These are phyloP conservation scores for Dicrurus megarhynchus DNA, from an alignment of 2,113 vertebrate species.

Conservation along the genomic window DNA sequence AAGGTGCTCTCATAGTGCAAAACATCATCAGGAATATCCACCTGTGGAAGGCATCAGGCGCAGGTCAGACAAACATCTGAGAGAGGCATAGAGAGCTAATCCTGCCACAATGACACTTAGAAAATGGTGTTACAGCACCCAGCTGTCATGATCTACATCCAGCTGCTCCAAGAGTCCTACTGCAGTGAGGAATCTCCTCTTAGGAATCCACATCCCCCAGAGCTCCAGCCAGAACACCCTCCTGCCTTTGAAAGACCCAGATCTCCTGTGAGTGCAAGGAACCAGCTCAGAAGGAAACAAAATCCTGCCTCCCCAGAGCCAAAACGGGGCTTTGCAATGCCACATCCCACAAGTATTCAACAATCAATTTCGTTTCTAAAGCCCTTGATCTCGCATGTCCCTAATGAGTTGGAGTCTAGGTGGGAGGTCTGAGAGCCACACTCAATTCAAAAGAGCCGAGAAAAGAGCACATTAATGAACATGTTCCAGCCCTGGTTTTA, in stretches of 20 bases:
- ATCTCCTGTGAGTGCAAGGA: neutral
- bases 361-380: neutral
- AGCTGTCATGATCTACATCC: neutral
- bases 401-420: neutral
- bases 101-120: neutral
- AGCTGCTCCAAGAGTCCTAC: neutral
- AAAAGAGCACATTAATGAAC: neutral
- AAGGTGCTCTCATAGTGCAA: neutral
- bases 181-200: neutral
- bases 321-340: neutral
- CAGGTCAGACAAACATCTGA: neutral
- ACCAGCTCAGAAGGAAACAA: neutral
- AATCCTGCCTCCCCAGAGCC: neutral
- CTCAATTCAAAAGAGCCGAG: neutral
- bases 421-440: constrained; percentile 16
- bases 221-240: neutral
- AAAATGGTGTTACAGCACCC: neutral
- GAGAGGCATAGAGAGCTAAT: neutral
- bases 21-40: neutral
- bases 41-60: neutral
- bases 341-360: neutral
- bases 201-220: neutral
- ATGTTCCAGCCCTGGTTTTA: neutral
- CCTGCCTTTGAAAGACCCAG: neutral
- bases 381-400: neutral